phyloP scores from a whole-genome alignment of 2,113 vertebrate species.

The Opisthocomus hoazin region DNA sequence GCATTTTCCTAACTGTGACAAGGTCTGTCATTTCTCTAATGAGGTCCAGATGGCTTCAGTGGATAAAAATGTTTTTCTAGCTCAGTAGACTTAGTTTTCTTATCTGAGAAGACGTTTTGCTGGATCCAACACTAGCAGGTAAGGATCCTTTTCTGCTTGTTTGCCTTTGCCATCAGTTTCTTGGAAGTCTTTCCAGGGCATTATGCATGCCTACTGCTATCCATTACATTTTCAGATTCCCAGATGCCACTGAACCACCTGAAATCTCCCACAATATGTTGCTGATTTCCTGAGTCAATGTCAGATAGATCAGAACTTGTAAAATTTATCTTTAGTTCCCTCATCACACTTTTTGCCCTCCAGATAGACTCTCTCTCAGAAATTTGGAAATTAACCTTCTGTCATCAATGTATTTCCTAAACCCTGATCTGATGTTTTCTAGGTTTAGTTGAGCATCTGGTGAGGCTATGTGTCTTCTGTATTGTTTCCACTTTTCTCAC shows the following conservation, averaged over 20 bases:
- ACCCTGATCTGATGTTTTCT: not conserved
- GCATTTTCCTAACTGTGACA: not conserved
- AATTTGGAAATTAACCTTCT: not conserved
- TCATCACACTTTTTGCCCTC: not conserved
- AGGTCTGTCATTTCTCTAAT: not conserved
- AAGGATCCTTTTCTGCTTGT: not conserved
- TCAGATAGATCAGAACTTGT: slow-evolving; percentile 12
- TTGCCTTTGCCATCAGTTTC: not conserved
- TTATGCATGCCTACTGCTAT: slow-evolving; percentile 37
- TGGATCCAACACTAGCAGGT: not conserved
- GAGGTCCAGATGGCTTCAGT: not conserved
- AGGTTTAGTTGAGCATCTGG: not conserved
- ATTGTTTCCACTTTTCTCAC: not conserved
- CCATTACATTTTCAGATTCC: slow-evolving; percentile 40
- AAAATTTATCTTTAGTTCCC: not conserved
- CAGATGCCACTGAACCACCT: slow-evolving; percentile 30
- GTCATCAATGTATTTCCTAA: not conserved
- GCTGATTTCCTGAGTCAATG: not conserved
- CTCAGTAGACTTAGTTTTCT: not conserved
- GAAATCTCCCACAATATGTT: not conserved
- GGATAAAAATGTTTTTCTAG: slow-evolving; percentile 9
- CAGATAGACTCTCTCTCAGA: not conserved
- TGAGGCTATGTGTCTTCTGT: not conserved
- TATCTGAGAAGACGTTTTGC: not conserved
- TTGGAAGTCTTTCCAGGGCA: slow-evolving; percentile 41